Conservation (phyloP, 2,113 vertebrate species). For the Murina feae region DNA sequence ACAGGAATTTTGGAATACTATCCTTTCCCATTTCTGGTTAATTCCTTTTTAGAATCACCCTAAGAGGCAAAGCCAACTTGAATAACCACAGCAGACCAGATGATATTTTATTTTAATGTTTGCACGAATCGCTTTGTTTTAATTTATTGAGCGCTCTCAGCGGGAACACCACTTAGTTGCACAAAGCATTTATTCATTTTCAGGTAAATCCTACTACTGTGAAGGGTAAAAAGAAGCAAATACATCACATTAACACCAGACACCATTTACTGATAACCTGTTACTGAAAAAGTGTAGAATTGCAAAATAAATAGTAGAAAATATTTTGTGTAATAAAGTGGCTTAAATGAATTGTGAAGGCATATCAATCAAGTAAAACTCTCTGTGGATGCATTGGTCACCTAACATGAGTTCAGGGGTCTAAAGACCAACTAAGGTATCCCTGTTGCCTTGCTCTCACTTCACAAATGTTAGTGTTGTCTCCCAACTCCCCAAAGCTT, state of each 20-base stretch:
- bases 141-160: not conserved
- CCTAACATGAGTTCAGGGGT: not conserved
- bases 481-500: not conserved
- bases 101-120: not conserved
- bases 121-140: not conserved
- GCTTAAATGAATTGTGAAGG: not conserved
- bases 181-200: not conserved
- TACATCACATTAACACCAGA: not conserved
- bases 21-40: not conserved
- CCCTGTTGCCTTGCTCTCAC: not conserved
- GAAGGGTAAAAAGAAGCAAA: not conserved
- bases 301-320: not conserved
- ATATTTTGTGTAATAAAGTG: not conserved
- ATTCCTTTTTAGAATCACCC: not conserved
- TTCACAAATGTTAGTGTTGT: not conserved
- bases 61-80: not conserved
- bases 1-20: not conserved
- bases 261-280: not conserved
- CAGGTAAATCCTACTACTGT: not conserved
- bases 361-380: not conserved
- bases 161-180: not conserved
- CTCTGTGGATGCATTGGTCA: fast-evolving
- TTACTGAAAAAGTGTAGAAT: not conserved
- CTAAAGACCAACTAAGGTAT: not conserved
- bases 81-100: not conserved